A percentile compares a stretch with the other conserved stretches of the same genome.
Conservation (phyloP, 2,797 vertebrate genomes). For the Apogon hyalosoma region DNA sequence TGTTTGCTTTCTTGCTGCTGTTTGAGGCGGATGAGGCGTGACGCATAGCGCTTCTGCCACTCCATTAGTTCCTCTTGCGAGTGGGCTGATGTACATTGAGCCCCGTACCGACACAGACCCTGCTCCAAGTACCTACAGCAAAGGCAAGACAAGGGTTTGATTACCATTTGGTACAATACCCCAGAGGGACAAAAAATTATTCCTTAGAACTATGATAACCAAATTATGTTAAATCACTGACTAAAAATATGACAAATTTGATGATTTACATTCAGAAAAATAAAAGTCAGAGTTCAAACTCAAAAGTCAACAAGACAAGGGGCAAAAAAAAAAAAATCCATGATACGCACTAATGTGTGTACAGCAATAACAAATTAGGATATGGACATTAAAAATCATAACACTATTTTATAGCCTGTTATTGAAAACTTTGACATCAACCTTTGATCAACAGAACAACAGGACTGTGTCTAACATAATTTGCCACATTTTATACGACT, state of each 20-base stretch:
- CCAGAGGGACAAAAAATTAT: no score
- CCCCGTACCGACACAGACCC: conserved; percentile 96
- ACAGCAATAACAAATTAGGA: neutral
- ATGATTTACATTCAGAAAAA: no score
- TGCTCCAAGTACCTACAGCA: conserved; percentile 93
- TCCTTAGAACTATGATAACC: no score
- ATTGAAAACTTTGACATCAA: neutral
- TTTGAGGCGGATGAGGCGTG: conserved; percentile 94
- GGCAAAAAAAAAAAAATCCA: neutral
- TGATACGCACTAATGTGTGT: neutral
- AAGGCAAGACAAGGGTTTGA: neutral
- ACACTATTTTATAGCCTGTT: neutral
- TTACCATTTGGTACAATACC: no score
- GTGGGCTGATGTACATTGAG: conserved; percentile 98
- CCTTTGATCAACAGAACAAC: neutral
- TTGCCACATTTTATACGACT: neutral
- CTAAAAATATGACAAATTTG: no score
- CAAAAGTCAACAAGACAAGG: no score
- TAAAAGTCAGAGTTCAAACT: no score
- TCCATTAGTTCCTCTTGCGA: conserved; percentile 98
- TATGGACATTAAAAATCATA: neutral
- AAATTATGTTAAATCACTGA: no score
- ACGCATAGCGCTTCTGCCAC: conserved; percentile 98
- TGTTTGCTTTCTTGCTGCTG: conserved; percentile 98
- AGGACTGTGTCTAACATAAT: neutral